A percentile compares a stretch with the other conserved stretches of the same genome.
phyloP scores from a whole-genome alignment of 1,140 invertebrate genomes.

The Drosophila ironensis region DNA sequence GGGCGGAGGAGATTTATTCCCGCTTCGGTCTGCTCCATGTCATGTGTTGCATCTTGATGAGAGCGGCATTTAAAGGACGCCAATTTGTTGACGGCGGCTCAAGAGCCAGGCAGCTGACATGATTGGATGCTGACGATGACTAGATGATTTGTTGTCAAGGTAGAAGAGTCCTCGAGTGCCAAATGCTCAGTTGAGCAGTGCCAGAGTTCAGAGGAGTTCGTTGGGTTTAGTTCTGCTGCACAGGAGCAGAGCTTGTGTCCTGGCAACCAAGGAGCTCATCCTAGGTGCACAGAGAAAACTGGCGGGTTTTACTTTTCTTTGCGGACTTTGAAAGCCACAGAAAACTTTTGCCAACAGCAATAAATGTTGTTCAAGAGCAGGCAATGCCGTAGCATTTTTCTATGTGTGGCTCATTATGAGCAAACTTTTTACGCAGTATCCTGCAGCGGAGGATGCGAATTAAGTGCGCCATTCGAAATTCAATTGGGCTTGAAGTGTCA shows the following conservation, averaged over 20 bases:
- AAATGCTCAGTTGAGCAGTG: constrained; percentile 12
- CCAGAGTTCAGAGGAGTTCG: constrained; percentile 35
- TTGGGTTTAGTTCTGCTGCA: constrained; percentile 30
- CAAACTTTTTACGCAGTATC: constrained; percentile 50
- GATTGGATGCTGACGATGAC: constrained; percentile 46
- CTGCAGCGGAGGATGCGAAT: constrained; percentile 44
- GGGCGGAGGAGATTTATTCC: constrained; percentile 17
- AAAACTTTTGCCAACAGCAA: too few relatives aligned
- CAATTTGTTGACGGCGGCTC: constrained; percentile 32
- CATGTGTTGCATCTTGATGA: constrained; percentile 45
- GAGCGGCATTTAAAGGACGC: constrained; percentile 35
- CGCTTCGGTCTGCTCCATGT: constrained; percentile 8
- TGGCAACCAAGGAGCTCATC: constrained; percentile 52
- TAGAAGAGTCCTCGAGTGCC: constrained; percentile 25
- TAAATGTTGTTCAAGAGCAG: too few relatives aligned
- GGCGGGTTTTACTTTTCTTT: too few relatives aligned
- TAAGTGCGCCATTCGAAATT: constrained; percentile 68
- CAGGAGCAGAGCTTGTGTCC: constrained; percentile 32
- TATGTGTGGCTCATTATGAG: constrained; percentile 48
- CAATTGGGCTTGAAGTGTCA: constrained; percentile 73
- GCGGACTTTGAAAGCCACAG: too few relatives aligned
- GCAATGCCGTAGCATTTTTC: too few relatives aligned
- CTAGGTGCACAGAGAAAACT: neutral
- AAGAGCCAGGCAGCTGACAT: constrained; percentile 31
- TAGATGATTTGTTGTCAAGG: constrained; percentile 52